Conservation (phyloP, 1,140 invertebrate species). For the Hycleus phaleratus region DNA sequence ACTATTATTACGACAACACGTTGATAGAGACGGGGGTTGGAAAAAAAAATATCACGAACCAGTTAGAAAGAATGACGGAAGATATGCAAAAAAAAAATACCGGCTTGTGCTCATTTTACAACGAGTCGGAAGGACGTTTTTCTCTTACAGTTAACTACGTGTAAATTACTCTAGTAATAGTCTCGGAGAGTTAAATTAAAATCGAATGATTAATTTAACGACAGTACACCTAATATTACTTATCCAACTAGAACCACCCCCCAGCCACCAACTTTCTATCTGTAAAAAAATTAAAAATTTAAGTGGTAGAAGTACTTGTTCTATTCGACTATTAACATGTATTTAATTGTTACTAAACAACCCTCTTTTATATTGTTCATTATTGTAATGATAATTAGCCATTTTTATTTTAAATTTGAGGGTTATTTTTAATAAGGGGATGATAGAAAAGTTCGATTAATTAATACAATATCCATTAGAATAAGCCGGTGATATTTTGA, state of each 20-base stretch:
- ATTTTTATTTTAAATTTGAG: too few relatives aligned
- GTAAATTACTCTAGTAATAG: constrained; percentile 29
- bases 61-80: too few relatives aligned
- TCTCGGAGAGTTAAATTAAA: constrained; percentile 27
- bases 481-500: too few relatives aligned
- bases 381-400: too few relatives aligned
- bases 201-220: constrained; percentile 33
- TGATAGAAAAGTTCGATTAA: not conserved
- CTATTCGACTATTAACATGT: too few relatives aligned
- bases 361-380: too few relatives aligned
- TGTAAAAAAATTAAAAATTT: too few relatives aligned
- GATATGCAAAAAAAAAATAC: constrained; percentile 13
- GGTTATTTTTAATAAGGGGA: too few relatives aligned
- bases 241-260: constrained; percentile 19
- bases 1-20: too few relatives aligned
- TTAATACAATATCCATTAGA: not conserved
- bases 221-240: not conserved
- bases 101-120: constrained; percentile 19
- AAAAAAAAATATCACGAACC: too few relatives aligned
- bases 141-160: constrained; percentile 29
- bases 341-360: too few relatives aligned
- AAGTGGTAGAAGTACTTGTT: too few relatives aligned
- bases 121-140: constrained; percentile 16
- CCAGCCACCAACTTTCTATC: not conserved
- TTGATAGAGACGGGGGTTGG: not conserved